These are phyloP conservation scores for Psilopogon haemacephalus DNA, from an alignment of 2,113 vertebrate genomes.

Conservation along the genomic window DNA sequence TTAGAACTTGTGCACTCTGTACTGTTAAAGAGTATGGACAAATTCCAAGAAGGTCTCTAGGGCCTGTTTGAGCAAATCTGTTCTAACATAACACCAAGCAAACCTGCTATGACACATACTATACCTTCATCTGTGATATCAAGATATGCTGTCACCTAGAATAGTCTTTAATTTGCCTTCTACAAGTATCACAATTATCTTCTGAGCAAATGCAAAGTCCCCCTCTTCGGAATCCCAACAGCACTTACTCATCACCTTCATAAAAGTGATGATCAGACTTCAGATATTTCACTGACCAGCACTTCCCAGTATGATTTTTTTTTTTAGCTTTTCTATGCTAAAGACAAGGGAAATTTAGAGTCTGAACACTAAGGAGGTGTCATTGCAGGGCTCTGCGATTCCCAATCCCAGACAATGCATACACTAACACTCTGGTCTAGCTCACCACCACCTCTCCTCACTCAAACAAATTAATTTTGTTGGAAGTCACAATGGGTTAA, in stretches of 20 bases:
- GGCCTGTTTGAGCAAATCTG: not conserved
- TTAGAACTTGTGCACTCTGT: not conserved
- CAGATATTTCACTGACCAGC: not conserved
- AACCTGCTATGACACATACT: not conserved
- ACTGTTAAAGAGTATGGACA: not conserved
- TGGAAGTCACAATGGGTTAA: not conserved
- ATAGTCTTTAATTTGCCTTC: not conserved
- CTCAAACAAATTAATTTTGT: not conserved
- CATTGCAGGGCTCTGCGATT: not conserved
- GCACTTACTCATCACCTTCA: not conserved
- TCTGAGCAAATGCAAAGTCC: not conserved
- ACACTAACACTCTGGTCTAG: not conserved
- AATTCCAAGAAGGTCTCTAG: not conserved
- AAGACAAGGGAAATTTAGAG: not conserved
- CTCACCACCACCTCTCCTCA: fast-evolving
- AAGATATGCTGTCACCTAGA: not conserved
- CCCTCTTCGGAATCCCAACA: not conserved
- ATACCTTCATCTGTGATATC: not conserved
- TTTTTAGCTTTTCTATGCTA: not conserved
- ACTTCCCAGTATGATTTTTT: not conserved
- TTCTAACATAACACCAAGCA: not conserved
- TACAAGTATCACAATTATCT: not conserved
- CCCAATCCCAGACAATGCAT: not conserved
- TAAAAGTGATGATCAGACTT: not conserved
- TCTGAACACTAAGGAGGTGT: fast-evolving